A percentile compares a stretch with the other conserved stretches of the same genome.
These are phyloP conservation scores for Thelaira solivaga DNA, from an alignment of 2,888 invertebrate genomes.

Conservation along the genomic window DNA sequence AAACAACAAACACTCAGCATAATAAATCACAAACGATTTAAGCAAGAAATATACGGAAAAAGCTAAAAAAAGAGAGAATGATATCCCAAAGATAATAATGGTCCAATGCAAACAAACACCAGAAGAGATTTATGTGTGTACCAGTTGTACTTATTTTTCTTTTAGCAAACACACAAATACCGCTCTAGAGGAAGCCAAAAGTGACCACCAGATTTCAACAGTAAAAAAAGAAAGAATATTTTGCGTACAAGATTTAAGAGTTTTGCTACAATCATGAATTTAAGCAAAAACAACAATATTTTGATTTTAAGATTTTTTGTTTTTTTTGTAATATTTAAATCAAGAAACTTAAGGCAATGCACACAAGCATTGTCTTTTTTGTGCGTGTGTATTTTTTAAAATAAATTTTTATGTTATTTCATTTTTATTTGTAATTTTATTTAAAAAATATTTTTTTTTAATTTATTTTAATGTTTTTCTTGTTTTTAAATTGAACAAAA, in stretches of 20 bases:
- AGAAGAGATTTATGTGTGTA: slow-evolving; percentile 6
- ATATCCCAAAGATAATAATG: neutral
- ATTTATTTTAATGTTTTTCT: too few species aligned
- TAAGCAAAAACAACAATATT: too few species aligned
- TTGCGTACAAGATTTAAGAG: neutral
- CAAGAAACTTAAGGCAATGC: too few species aligned
- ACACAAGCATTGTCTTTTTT: too few species aligned
- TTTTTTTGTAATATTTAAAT: too few species aligned
- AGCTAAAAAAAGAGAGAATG: neutral
- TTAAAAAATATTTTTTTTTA: too few species aligned
- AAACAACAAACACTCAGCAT: neutral
- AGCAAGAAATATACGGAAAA: neutral
- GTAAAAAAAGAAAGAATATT: neutral
- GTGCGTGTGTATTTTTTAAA: too few species aligned
- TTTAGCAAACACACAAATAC: neutral
- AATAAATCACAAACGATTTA: slow-evolving; percentile 29
- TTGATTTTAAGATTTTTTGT: too few species aligned
- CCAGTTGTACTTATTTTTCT: too few species aligned
- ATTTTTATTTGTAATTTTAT: too few species aligned
- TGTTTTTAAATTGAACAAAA: too few species aligned
- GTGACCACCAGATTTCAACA: neutral
- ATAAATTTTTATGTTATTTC: too few species aligned
- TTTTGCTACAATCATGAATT: neutral
- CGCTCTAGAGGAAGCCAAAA: neutral
- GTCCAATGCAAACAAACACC: neutral